Base-by-base conservation (phyloP, 1,140 invertebrate species). In the Lineus longissimus region DNA sequence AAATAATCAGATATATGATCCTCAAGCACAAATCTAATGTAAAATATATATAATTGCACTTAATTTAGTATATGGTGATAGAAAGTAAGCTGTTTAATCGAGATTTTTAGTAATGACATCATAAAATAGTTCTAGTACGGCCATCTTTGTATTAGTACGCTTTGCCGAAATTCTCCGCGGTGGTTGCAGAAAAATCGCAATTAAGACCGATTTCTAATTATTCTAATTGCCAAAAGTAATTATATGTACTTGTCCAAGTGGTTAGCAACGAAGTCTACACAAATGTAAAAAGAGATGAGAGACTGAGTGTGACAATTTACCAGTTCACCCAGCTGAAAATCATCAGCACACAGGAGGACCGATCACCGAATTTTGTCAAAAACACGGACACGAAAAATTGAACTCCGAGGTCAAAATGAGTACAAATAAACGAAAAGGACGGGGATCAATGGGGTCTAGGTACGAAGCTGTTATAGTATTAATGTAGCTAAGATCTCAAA, bases 71-170 rank as follows among this genome's bases (percentile, higher is more conserved):
- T 36, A 36, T 15, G 6, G 4, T 4, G 33, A 36, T 4, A 9
- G 4, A 22, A 27, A 54, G 4, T 7, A 7, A 4, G 4, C 6
- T 54, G 19, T 22, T 22, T 7, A 7, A n/a, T 57, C 11, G 6
- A 13, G 30, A 25, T 6, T 25, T 25, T n/a, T 22, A 29, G 9
- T 30, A 57, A 57, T 57, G 55, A 57, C 55, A 57, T 57, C 55
- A 57, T 30, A 57, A 57, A 57, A 25, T 57, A 57, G 55, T 57
- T 29, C 55, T 6, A 57, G 25, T 9, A 22, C 19, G 47, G 19
- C 25, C 19, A 27, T 54, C 19, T 54, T 54, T 22, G 47, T 54
- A 27, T 22, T 22, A 22, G 17, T 27, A 7, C 47, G 33, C 33
- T 36, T 27, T 54, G 25, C 25, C 25, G 19, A 54, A 22, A 54